Evolutionary conservation across 2,113 vertebrate genomes (phyloP), one percentile per base, ranked within the genome.

Genomic region (Xiphophorus maculatus): DNA sequence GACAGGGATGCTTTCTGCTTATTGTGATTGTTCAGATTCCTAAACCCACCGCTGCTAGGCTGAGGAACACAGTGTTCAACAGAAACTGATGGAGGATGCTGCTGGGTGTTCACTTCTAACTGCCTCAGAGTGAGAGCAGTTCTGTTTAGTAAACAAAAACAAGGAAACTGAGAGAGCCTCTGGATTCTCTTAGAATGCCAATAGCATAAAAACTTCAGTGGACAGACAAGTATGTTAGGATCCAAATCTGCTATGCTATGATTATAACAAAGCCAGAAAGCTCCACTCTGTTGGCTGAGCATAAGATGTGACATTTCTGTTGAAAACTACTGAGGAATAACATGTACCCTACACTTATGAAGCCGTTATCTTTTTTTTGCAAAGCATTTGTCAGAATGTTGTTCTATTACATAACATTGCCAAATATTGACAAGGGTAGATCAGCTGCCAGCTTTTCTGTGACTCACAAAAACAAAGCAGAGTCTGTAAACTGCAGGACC

Each of bases 291-390:
- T 27, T 73, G 63, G 63, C 35, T 77, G 68, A 83, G 63, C 66
- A 80, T 78, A 37, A 32, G 40, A 62, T 80, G 25, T 58, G 69
- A 78, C 77, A 88, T 81, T 83, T 40, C 40, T 42, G 78, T 2
- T 76, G 63, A 70, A 90, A 90, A 87, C 64, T 80, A 85, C 88
- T 81, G 79, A 90, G 78, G 60, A 76, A 69, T 58, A 73, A 69
- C 60, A 77, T 86, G 80, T 79, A 71, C 68, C 42, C 71, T 79
- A 35, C 71, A 75, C 69, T 84, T 74, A 74, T 74, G 37, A 13
- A 81, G 58, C 71, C 5, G 65, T 29, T 75, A 68, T 66, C 66
- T 69, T 22, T 69, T 22, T 33, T 66, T 33, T 66, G 63, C 79
- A 37, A 70, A 83, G 51, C 37, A 51, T 71, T 69, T 63, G 33